Percentiles rank a stretch among this genome's conserved stretches.
Evolutionary conservation across 1,140 invertebrate species (phyloP).

Genomic region (Tribolium castaneum): DNA sequence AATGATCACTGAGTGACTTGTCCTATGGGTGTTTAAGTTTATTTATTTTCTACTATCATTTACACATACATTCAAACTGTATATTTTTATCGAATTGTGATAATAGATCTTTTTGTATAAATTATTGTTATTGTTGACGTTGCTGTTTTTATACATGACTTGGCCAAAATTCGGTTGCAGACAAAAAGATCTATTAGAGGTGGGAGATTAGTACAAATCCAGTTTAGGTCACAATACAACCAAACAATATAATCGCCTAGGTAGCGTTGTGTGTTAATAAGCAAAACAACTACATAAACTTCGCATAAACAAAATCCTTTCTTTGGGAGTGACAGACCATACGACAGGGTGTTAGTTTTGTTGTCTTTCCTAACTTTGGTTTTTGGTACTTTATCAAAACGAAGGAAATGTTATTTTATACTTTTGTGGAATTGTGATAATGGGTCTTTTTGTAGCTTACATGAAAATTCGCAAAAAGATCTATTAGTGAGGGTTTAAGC

Average conservation of each 20-base stretch:
- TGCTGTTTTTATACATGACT: constrained; percentile 15
- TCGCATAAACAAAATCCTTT: too few species aligned
- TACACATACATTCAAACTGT: not conserved
- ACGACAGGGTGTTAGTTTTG: too few species aligned
- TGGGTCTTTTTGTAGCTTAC: too few species aligned
- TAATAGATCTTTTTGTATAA: constrained; percentile 22
- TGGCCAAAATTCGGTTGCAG: not conserved
- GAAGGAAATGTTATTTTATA: too few species aligned
- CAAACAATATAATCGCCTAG: not conserved
- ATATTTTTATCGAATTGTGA: constrained; percentile 21
- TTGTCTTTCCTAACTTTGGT: too few species aligned
- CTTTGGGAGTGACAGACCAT: too few species aligned
- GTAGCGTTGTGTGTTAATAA: not conserved
- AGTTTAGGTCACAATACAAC: not conserved
- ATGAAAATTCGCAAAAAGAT: too few species aligned
- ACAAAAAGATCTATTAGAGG: not conserved
- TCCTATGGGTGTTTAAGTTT: constrained; percentile 9
- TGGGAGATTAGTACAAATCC: not conserved
- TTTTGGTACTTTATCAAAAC: too few species aligned
- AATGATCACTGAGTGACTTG: constrained; percentile 52
- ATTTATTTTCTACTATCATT: constrained; percentile 7
- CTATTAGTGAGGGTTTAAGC: too few species aligned
- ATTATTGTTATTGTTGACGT: constrained; percentile 4
- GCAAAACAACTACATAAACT: too few species aligned
- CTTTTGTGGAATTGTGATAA: too few species aligned